phyloP scores from a whole-genome alignment of 2,113 vertebrate genomes.

The Nesoenas mayeri region DNA sequence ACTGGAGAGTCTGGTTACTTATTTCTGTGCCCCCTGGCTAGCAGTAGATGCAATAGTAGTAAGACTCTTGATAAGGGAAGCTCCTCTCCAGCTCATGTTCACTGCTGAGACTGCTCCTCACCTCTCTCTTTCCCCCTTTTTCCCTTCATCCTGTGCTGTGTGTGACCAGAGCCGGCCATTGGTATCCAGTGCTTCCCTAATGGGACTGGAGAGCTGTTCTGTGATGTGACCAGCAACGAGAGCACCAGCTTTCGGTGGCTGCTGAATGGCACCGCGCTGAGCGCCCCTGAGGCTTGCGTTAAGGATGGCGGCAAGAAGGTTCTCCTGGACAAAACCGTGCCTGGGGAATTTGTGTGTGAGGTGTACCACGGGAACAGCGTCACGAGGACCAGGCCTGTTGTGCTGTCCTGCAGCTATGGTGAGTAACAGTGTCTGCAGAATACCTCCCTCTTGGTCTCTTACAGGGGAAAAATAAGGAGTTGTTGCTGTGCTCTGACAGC shows the following conservation, averaged over 20 bases:
- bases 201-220: slow-evolving; percentile 37
- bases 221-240: not conserved
- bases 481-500: not conserved
- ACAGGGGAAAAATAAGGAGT: not conserved
- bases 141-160: rapidly evolving
- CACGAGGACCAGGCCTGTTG: not conserved
- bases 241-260: slow-evolving; percentile 24
- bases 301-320: slow-evolving; percentile 52
- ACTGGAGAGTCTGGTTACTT: not conserved
- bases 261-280: not conserved
- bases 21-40: not conserved
- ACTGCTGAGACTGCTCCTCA: not conserved
- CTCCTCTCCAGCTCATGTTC: not conserved
- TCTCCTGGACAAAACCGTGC: slow-evolving; percentile 22
- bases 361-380: not conserved
- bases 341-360: slow-evolving; percentile 20
- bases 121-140: not conserved
- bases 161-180: not conserved
- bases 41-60: rapidly evolving
- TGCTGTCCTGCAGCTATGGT: slow-evolving; percentile 48
- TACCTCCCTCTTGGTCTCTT: not conserved
- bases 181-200: slow-evolving; percentile 43
- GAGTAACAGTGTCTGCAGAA: not conserved
- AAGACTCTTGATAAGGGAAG: not conserved
- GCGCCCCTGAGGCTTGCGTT: not conserved